These are phyloP conservation scores for Ataeniobius toweri DNA, from an alignment of 2,797 vertebrate species.

Conservation along the genomic window DNA sequence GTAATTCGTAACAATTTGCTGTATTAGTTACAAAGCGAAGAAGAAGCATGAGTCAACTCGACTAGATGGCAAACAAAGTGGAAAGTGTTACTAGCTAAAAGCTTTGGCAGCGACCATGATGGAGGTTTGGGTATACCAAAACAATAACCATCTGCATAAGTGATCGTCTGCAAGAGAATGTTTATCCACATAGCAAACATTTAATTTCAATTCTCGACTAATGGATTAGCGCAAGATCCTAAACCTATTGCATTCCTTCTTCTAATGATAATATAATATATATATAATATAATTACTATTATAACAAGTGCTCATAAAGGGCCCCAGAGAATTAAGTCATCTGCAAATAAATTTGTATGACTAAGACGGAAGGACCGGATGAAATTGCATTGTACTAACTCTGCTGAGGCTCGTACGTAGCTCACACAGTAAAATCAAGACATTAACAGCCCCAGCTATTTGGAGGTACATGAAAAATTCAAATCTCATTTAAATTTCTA, in stretches of 20 bases:
- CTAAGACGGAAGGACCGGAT: constrained; percentile 41
- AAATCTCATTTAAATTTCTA: constrained; percentile 77
- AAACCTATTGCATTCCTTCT: constrained; percentile 27
- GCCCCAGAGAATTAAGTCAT: constrained; percentile 45
- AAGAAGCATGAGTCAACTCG: constrained; percentile 2
- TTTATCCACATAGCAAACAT: constrained; percentile 23
- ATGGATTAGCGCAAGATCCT: constrained; percentile 33
- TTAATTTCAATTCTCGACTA: constrained; percentile 30
- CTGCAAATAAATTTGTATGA: constrained; percentile 55
- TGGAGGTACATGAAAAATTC: constrained; percentile 78
- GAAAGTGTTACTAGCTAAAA: constrained; percentile 13
- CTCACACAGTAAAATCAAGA: constrained; percentile 59
- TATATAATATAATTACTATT: constrained; percentile 33
- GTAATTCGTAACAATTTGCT: not conserved
- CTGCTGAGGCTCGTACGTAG: constrained; percentile 41
- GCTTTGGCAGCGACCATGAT: constrained; percentile 4
- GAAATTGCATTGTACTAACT: constrained; percentile 42
- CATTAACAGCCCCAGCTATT: constrained; percentile 69
- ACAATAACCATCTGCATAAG: constrained; percentile 34
- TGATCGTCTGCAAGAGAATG: constrained; percentile 20
- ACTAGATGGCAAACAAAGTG: constrained; percentile 4
- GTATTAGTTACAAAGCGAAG: not conserved
- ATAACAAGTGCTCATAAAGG: constrained; percentile 34
- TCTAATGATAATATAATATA: constrained; percentile 24
- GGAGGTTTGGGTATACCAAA: not conserved